A percentile compares a stretch with the other conserved stretches of the same genome.
Conservation (phyloP, 2,113 vertebrate species). For the Burhinus bistriatus region DNA sequence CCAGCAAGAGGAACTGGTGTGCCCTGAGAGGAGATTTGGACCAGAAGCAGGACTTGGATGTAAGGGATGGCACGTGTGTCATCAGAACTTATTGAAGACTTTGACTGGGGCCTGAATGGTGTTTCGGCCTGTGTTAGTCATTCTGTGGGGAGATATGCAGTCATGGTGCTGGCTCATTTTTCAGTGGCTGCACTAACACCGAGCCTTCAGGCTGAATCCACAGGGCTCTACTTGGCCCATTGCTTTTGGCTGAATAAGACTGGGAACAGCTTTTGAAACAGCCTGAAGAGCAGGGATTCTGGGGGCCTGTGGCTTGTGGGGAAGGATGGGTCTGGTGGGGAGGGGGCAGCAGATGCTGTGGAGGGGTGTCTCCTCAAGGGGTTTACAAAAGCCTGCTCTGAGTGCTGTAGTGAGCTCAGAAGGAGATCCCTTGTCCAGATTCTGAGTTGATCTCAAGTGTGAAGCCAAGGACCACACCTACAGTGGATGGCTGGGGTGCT, state of each 20-base stretch:
- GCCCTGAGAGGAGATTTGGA: background rate
- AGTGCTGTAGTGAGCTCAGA: background rate
- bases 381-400: background rate
- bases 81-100: background rate
- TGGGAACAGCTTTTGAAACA: background rate
- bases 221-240: background rate
- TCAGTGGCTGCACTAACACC: background rate
- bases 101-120: background rate
- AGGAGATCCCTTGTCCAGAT: background rate
- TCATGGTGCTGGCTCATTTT: background rate
- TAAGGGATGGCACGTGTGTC: background rate
- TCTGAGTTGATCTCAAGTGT: background rate
- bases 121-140: background rate
- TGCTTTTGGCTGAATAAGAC: background rate
- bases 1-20: background rate
- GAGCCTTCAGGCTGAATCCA: background rate
- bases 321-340: background rate
- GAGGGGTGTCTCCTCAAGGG: background rate
- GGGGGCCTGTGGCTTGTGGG: background rate
- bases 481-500: background rate
- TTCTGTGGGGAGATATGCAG: background rate
- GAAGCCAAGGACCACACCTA: background rate
- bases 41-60: fast-evolving
- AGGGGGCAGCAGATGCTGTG: background rate
- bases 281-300: background rate